Percentiles rank a stretch among this genome's conserved stretches.
Conservation (phyloP, 2,797 vertebrate genomes). For the Huso huso region DNA sequence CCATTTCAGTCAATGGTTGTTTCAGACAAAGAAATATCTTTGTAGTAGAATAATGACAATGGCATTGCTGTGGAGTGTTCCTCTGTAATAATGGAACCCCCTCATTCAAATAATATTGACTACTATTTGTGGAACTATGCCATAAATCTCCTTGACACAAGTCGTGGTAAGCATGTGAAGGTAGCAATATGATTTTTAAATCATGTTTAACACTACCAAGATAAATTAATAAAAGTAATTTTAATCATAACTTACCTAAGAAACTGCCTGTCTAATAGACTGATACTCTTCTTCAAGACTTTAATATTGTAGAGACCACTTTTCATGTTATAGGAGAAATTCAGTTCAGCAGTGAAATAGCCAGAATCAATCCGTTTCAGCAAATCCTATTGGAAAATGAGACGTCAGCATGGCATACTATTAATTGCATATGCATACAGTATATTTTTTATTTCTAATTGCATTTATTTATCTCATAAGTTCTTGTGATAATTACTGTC, state of each 20-base stretch:
- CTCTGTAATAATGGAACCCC: background rate
- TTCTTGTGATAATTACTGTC: too few species aligned
- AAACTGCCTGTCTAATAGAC: conserved; percentile 19
- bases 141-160: background rate
- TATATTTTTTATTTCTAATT: too few species aligned
- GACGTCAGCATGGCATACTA: too few species aligned
- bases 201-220: too few species aligned
- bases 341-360: conserved; percentile 20
- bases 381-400: conserved; percentile 15
- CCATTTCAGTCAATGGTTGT: background rate
- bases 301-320: conserved; percentile 25
- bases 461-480: too few species aligned
- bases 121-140: background rate
- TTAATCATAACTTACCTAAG: conserved; percentile 18
- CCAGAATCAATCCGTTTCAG: conserved; percentile 17
- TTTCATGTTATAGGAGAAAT: conserved; percentile 28
- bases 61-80: background rate
- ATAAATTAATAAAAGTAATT: background rate
- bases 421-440: too few species aligned
- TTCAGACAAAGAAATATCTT: background rate
- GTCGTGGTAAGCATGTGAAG: too few species aligned
- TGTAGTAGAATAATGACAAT: background rate
- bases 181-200: too few species aligned
- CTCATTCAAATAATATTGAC: background rate
- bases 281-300: conserved; percentile 22